A percentile compares a stretch with the other conserved stretches of the same genome.
Conservation (phyloP, 2,113 vertebrate species). For the Brachypodius melanocephalos region DNA sequence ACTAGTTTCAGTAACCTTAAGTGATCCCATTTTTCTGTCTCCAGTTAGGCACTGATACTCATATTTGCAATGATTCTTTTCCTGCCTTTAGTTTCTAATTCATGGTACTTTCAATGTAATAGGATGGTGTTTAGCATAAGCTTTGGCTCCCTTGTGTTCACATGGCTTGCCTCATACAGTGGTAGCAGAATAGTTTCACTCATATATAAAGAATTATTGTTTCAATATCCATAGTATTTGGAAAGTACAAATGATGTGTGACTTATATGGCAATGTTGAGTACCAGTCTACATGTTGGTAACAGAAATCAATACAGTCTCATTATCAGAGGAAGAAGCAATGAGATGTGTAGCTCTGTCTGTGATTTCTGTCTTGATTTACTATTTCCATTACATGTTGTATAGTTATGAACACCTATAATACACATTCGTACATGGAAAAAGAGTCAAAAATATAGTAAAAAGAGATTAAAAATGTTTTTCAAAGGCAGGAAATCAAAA, state of each 20-base stretch:
- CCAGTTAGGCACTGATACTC: not conserved
- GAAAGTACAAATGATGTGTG: not conserved
- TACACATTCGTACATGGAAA: not conserved
- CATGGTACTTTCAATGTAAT: not conserved
- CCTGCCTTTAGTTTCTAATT: not conserved
- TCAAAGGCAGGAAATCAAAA: not conserved
- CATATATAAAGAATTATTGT: not conserved
- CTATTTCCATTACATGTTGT: not conserved
- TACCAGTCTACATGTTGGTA: not conserved
- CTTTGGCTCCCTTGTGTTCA: not conserved
- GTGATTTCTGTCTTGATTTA: not conserved
- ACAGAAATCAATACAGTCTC: not conserved
- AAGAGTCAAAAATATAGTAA: not conserved
- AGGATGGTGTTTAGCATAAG: not conserved
- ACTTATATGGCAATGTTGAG: not conserved
- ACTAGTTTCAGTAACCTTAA: not conserved
- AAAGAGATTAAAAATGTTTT: not conserved
- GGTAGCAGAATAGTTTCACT: not conserved
- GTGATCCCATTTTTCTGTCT: not conserved
- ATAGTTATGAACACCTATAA: not conserved
- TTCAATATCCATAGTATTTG: not conserved
- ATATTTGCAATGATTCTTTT: not conserved
- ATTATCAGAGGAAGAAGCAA: not conserved
- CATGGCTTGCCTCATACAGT: not conserved
- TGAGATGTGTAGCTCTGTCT: not conserved